Base-by-base conservation (phyloP, 2,888 invertebrate species). In the Nezara viridula region DNA sequence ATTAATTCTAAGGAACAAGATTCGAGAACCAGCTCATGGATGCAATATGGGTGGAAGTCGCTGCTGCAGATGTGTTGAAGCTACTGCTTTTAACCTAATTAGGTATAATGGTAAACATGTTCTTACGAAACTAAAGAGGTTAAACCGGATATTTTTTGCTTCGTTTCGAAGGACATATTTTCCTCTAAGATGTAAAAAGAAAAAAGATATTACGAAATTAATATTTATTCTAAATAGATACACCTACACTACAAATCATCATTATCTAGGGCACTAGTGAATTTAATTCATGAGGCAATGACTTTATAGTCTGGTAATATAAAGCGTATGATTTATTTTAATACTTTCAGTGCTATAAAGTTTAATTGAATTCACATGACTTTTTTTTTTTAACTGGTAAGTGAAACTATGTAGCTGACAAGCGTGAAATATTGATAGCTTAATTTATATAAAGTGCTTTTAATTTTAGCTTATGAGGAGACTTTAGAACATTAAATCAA, bases 281-380 rank as follows among this genome's bases (percentile, higher is more conserved):
- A 60, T 60, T 16, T n/a, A 55, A n/a, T 27, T 60, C 12, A 27
- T 5, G 27, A 16, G 27, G 27, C 60, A 27, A 27, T 27, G 27
- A 6, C 27, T 60, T 27, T 60, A 60, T 16, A 60, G 2, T 2
- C 16, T 5, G 16, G 27, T 14, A 60, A 60, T 60, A 27, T 14
- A 60, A n/a, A 55, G 55, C n/a, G 55, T n/a, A 55, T n/a, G 55
- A 55, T 55, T 55, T 9, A 55, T 55, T 55, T 55, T n/a, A 55
- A 55, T 60, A 2, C 50, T 50, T 50, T 19, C 50, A 50, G 1
- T 19, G 4, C 19, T 16, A 16, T 50, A 19, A 19, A 7, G 16
- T 50, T 50, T 50, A 50, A 19, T 50, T 19, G 50, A 50, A 50
- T 2, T 19, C 50, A 50, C 1, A 19, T 50, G 16, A 19, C 16